Percentiles rank a stretch among this genome's conserved stretches.
Conservation (phyloP, 2,113 vertebrate genomes). For the Emydocephalus ijimae region DNA sequence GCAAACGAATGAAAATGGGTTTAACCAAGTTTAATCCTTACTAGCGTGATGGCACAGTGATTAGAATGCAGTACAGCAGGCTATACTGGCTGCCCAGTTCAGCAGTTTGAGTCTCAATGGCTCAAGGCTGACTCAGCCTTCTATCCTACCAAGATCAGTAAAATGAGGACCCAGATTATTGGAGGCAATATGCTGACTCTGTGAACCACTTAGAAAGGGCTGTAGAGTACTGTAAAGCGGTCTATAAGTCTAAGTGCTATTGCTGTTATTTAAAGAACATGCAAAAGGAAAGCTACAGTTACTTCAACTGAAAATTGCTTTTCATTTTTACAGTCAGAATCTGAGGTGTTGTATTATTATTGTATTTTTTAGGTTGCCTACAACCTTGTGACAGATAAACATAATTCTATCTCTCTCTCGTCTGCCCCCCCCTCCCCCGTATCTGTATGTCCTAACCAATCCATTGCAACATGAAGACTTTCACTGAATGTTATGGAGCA, state of each 20-base stretch:
- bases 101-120: too few species aligned
- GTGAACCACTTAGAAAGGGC: too few species aligned
- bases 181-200: too few species aligned
- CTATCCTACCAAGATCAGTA: too few species aligned
- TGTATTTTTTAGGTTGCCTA: neutral
- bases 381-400: neutral
- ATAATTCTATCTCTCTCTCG: neutral
- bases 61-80: too few species aligned
- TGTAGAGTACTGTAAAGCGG: too few species aligned
- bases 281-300: neutral
- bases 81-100: too few species aligned
- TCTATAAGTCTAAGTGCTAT: too few species aligned
- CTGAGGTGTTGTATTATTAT: neutral
- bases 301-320: neutral
- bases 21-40: neutral
- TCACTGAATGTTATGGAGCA: neutral
- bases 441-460: neutral
- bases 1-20: neutral
- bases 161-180: too few species aligned
- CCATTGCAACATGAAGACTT: neutral
- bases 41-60: too few species aligned
- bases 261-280: neutral
- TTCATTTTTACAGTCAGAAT: neutral
- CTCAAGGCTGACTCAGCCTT: too few species aligned
- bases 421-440: neutral